These are phyloP conservation scores for Holothuria glaberrima DNA, from an alignment of 35 echinoderm and acorn worm species.

Conservation along the genomic window DNA sequence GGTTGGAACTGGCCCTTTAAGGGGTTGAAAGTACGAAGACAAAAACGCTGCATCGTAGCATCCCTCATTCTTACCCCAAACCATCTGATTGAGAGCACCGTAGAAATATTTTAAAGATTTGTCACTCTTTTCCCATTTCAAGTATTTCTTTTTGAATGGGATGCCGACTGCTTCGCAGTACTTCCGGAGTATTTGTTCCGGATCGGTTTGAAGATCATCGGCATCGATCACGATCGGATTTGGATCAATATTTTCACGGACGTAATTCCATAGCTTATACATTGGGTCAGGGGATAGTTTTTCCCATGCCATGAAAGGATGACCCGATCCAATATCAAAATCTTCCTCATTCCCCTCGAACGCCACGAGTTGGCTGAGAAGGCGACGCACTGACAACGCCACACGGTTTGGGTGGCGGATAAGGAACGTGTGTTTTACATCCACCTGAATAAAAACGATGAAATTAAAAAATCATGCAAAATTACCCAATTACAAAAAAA, in stretches of 20 bases:
- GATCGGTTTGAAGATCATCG: too few relatives aligned
- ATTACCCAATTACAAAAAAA: too few relatives aligned
- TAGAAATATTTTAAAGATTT: too few relatives aligned
- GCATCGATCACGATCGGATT: too few relatives aligned
- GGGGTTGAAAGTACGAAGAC: not conserved
- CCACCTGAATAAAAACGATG: conserved; percentile 16
- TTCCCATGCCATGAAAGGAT: too few relatives aligned
- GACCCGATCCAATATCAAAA: too few relatives aligned
- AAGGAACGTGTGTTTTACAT: conserved; percentile 30
- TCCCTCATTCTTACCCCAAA: conserved; percentile 22
- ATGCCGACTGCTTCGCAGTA: conserved; percentile 76
- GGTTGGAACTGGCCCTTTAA: not conserved
- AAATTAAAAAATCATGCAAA: too few relatives aligned
- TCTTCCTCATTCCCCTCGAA: not conserved
- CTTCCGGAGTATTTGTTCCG: conserved; percentile 64
- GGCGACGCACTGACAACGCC: not conserved
- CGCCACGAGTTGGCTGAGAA: conserved; percentile 6
- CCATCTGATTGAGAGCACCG: conserved; percentile 4
- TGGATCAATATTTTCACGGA: too few relatives aligned
- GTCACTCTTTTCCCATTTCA: too few relatives aligned
- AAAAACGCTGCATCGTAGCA: not conserved
- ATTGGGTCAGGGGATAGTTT: too few relatives aligned
- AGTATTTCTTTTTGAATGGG: conserved; percentile 19
- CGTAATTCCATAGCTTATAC: too few relatives aligned
- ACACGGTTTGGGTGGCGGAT: conserved; percentile 13